Base-by-base conservation (phyloP, 2,888 invertebrate species). In the Mantis religiosa region DNA sequence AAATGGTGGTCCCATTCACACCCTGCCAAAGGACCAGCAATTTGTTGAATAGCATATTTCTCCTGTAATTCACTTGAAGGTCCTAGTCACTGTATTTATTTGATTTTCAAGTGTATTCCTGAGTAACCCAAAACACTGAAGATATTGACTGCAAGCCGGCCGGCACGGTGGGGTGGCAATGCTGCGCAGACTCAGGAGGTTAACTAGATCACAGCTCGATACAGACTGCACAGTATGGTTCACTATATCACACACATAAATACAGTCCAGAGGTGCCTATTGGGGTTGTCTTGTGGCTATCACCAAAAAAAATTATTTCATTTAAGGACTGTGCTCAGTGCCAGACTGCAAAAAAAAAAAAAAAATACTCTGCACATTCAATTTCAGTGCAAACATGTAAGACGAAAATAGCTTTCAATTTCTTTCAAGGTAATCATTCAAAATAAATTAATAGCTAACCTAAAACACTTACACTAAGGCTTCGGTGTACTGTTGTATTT, bases 1-100 rank as follows among this genome's bases (percentile, higher is more conserved):
- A 88, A 89, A 87, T 87, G 84, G 85, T 90, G 90, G 90, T 90
- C 90, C 90, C 90, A 84, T 85, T 89, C 88, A 89, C 89, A 89
- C 90, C 90, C 90, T 89, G 90, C 89, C 89, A 89, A 47, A 81
- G 84, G 85, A 84, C 87, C 83, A 88, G 82, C 83, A 41, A 47
- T 47, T 84, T 71, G 54, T 71, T 71, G 54, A 71, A 71, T 25
- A 71, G 25, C 54, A 20, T 71, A 71, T 71, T 71, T 71, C 54
- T 71, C 54, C 54, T 71, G 54, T 71, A 25, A 71, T 71, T 71
- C 54, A 71, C 54, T 71, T 25, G 54, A 71, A 71, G 54, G 54
- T 71, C 20, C 54, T 71, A 71, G 54, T 71, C 41, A 41, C 6
- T 41, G 41, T 41, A 41, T 41, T 41, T 71, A 71, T 71, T 71